phyloP scores from a whole-genome alignment of 2,113 vertebrate genomes.

The Odontesthes bonariensis region DNA sequence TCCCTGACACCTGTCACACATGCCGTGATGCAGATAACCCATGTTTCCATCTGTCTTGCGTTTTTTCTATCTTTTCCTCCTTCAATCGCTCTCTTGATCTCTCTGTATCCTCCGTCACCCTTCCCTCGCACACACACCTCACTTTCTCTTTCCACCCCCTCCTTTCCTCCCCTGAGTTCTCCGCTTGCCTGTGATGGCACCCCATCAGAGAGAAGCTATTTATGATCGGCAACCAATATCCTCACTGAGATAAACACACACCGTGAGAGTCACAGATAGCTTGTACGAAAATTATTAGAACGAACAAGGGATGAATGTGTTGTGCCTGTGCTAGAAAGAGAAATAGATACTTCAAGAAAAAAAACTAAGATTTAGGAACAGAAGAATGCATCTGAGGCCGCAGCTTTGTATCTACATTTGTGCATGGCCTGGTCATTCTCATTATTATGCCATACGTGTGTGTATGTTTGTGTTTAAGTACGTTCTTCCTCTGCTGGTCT shows the following conservation, averaged over 20 bases:
- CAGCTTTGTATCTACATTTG: slow-evolving; percentile 28
- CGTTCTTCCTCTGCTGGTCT: slow-evolving; percentile 1
- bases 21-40: slow-evolving; percentile 49
- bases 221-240: slow-evolving; percentile 75
- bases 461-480: slow-evolving; percentile 17
- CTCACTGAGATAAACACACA: slow-evolving; percentile 64
- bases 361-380: slow-evolving; percentile 26
- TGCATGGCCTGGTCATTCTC: neutral
- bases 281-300: slow-evolving; percentile 50
- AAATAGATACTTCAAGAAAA: slow-evolving; percentile 8
- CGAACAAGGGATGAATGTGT: slow-evolving; percentile 27
- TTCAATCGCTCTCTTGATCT: slow-evolving; percentile 29
- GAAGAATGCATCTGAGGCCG: slow-evolving; percentile 17
- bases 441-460: neutral
- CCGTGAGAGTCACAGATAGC: slow-evolving; percentile 36
- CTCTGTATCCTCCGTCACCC: slow-evolving; percentile 10
- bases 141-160: neutral
- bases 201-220: slow-evolving; percentile 72
- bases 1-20: slow-evolving; percentile 52
- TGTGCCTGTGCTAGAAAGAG: slow-evolving; percentile 23
- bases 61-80: slow-evolving; percentile 33
- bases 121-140: neutral
- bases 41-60: slow-evolving; percentile 26
- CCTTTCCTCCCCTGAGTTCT: slow-evolving; percentile 15
- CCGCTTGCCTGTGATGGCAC: slow-evolving; percentile 30